phyloP scores from a whole-genome alignment of 2,113 vertebrate genomes.

The Macaca mulatta region DNA sequence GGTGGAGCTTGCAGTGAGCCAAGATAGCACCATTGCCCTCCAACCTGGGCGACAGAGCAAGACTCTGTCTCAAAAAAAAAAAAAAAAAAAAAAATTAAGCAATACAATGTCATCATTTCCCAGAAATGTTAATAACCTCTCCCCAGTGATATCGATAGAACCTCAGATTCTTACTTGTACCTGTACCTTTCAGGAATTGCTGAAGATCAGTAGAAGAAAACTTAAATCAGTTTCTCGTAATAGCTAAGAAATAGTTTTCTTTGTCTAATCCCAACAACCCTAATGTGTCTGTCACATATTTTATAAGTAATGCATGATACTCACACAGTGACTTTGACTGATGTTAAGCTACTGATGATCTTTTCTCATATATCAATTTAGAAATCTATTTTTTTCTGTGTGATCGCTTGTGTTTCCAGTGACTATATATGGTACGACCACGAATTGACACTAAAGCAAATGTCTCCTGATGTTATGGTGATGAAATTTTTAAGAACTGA shows the following conservation, averaged over 20 bases:
- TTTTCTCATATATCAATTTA: not conserved
- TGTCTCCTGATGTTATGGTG: not conserved
- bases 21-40: too few relatives aligned
- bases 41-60: too few relatives aligned
- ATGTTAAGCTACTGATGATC: not conserved
- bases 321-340: not conserved
- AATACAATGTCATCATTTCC: not conserved
- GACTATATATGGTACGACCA: not conserved
- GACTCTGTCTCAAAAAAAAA: too few relatives aligned
- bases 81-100: not conserved
- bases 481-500: not conserved
- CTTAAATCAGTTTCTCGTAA: conserved; percentile 23
- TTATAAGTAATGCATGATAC: not conserved
- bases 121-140: not conserved
- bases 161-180: not conserved
- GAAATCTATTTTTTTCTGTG: not conserved
- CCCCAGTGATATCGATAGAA: not conserved
- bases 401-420: not conserved
- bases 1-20: too few relatives aligned
- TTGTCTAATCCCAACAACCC: not conserved
- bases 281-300: not conserved
- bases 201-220: not conserved
- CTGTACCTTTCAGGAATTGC: conserved; percentile 7
- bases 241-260: not conserved
- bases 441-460: not conserved